Evolutionary conservation across 2,113 vertebrate genomes (phyloP), one percentile per base, ranked within the genome.

Genomic region (Callipepla californica): DNA sequence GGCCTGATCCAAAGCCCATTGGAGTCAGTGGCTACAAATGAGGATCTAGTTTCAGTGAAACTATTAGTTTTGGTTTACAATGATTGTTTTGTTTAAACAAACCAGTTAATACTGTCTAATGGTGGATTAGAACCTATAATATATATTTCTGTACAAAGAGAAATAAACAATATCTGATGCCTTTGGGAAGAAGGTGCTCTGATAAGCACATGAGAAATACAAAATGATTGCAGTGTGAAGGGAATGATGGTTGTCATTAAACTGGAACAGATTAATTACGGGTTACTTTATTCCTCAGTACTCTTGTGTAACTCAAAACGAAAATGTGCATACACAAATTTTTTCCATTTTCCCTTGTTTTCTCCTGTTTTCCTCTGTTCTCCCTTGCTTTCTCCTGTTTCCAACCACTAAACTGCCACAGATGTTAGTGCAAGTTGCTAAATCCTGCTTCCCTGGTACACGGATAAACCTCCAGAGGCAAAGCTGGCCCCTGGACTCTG

Each of bases 11-110:
- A 93, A 94, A 94, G 44, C 82, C 51, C 51, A 0, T 65, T 70
- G 51, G n/a, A 94, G 73, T 93, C 76, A 86, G 44, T 50, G 79
- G 93, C 87, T 95, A 73, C 85, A 80, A 73, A 90, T 62, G 47
- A 72, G 73, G 73, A 92, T 92, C 73, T 96, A 68, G 94, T 96
- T 96, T 96, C 94, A 92, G 69, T 95, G 95, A 95, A 96, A 96
- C 96, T 95, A 91, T 90, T 94, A 67, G 34, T 94, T 93, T 87
- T 94, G 42, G 8, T 90, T 92, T 90, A 92, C 63, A 80, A 63
- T 83, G 48, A 40, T 65, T 87, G 53, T 80, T 94, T 94, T 91
- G 75, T 89, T 94, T 89, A 86, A 87, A 80, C 85, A 91, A 92
- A 83, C 44, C 61, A 73, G 32, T 91, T 90, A 68, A 68, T 48